Percentiles rank a stretch among this genome's conserved stretches.
Evolutionary conservation across 2,888 invertebrate species (phyloP).

Genomic region (Andrena bicolor): DNA sequence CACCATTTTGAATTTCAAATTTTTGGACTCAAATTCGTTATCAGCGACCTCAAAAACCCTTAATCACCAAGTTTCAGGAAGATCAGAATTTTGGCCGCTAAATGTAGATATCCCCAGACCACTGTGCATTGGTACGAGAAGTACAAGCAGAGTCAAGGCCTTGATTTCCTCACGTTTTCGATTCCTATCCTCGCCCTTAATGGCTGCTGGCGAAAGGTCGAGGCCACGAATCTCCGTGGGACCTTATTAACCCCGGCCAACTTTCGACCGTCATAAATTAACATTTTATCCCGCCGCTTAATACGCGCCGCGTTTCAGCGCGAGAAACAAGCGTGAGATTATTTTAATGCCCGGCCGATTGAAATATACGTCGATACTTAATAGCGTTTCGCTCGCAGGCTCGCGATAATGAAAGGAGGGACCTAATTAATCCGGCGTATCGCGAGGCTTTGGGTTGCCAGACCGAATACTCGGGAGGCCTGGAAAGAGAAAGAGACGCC

Average conservation of each 20-base stretch:
- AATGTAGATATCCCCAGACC: too few relatives aligned
- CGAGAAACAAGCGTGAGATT: conserved; percentile 33
- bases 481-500: conserved; percentile 11
- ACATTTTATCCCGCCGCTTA: conserved; percentile 28
- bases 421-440: conserved; percentile 63
- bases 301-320: conserved; percentile 5
- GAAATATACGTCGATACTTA: conserved; percentile 54
- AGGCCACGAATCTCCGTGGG: conserved; percentile 5
- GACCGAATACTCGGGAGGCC: not conserved
- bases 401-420: conserved; percentile 41
- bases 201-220: conserved; percentile 14
- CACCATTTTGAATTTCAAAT: too few relatives aligned
- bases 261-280: conserved; percentile 47
- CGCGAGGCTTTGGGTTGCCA: conserved; percentile 41
- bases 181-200: conserved; percentile 22
- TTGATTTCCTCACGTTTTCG: not conserved
- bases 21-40: too few relatives aligned
- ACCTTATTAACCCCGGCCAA: conserved; percentile 30
- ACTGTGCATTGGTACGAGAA: not conserved
- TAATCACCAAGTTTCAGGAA: too few relatives aligned
- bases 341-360: conserved; percentile 44
- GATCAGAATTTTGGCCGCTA: too few relatives aligned
- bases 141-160: not conserved
- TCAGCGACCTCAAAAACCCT: too few relatives aligned
- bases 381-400: conserved; percentile 19